Percentiles rank a stretch among this genome's conserved stretches.
Conservation (phyloP, 2,888 invertebrate species). For the Chrysomela aeneicollis region DNA sequence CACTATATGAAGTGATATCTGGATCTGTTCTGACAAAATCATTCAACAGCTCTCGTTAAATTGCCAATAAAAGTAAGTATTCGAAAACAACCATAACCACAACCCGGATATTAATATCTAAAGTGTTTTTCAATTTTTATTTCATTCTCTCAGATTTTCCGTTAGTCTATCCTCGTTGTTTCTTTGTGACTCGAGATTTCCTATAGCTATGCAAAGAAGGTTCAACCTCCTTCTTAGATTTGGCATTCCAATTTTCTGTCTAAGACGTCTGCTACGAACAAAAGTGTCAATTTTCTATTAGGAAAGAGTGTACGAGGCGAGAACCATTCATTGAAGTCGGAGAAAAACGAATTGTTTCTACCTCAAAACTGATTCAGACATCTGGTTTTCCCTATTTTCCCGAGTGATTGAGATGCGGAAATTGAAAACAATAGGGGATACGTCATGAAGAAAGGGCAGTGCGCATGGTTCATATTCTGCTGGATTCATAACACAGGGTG, state of each 20-base stretch:
- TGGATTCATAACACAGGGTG: too few species aligned
- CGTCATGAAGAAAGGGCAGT: too few species aligned
- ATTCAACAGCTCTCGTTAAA: too few species aligned
- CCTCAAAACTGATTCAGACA: neutral
- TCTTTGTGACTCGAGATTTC: neutral
- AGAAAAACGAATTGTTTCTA: neutral
- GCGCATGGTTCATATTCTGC: too few species aligned
- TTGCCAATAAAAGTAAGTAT: too few species aligned
- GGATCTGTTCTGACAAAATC: too few species aligned
- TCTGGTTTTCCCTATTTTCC: neutral
- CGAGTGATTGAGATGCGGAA: neutral
- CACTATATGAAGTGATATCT: too few species aligned
- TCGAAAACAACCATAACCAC: too few species aligned
- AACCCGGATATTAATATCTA: too few species aligned
- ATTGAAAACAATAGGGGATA: too few species aligned
- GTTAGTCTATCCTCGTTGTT: neutral
- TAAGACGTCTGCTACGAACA: conserved; percentile 24
- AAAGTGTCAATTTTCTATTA: conserved; percentile 23
- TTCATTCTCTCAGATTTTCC: neutral
- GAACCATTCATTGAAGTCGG: neutral
- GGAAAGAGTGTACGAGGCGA: neutral
- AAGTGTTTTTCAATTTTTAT: too few species aligned
- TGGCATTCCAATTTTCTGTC: conserved; percentile 26
- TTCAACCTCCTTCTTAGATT: neutral
- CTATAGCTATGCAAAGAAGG: conserved; percentile 3